Conservation (phyloP, 1,140 invertebrate genomes). For the Procambarus clarkii region DNA sequence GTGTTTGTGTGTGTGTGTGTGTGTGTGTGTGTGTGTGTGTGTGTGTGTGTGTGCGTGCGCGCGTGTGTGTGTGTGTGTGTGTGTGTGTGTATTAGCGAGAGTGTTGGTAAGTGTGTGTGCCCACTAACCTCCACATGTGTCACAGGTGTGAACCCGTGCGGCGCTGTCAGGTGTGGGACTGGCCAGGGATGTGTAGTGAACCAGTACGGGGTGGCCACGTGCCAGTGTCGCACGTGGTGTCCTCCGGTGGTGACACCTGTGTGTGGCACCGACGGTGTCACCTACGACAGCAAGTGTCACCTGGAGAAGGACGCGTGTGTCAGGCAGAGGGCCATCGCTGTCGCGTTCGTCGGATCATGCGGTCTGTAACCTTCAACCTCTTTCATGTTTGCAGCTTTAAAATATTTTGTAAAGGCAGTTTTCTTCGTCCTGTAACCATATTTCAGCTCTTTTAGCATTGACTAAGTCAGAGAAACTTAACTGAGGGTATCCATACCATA, state of each 20-base stretch:
- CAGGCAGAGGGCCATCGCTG: conserved; percentile 81
- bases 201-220: conserved; percentile 87
- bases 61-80: no score
- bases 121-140: background rate
- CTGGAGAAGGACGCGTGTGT: conserved; percentile 83
- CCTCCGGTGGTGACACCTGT: conserved; percentile 85
- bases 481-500: no score
- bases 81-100: no score
- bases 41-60: no score
- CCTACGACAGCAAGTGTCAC: conserved; percentile 84
- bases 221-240: conserved; percentile 85
- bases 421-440: no score
- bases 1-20: no score
- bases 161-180: conserved; percentile 83
- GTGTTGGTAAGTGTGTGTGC: background rate
- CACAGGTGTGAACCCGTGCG: conserved; percentile 87
- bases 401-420: no score
- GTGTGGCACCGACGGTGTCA: conserved; percentile 81
- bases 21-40: no score
- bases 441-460: no score
- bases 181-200: conserved; percentile 89
- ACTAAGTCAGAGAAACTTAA: no score
- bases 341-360: conserved; percentile 87
- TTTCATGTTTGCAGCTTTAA: background rate
- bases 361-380: conserved; percentile 77